Percentiles rank a stretch among this genome's conserved stretches.
Evolutionary conservation across 2,113 vertebrate genomes (phyloP).

Genomic region (Colossoma macropomum): DNA sequence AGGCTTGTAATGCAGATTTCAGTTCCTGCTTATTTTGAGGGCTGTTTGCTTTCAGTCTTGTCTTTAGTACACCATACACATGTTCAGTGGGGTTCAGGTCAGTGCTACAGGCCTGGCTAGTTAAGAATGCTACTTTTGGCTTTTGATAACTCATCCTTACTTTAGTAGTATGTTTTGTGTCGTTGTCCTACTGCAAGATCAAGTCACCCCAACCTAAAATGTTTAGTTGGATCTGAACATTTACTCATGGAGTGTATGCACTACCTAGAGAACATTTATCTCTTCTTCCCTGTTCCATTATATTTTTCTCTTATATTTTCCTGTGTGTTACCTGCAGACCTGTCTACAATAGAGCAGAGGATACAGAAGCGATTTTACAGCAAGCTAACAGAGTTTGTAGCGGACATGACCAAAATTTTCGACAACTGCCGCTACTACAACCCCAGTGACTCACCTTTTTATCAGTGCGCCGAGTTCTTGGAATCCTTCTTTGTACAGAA

Average conservation of each 20-base stretch:
- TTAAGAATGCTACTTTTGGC: no score
- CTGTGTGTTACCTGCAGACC: constrained; percentile 76
- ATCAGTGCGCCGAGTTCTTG: constrained; percentile 96
- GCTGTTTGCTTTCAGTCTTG: no score
- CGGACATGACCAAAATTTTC: constrained; percentile 99
- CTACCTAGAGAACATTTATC: not conserved
- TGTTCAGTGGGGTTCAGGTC: no score
- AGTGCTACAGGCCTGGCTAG: no score
- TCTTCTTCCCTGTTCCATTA: not conserved
- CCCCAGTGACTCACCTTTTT: constrained; percentile 97
- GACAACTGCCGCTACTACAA: constrained; percentile 99
- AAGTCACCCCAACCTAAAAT: no score
- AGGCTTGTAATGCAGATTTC: no score
- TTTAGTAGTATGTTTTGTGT: no score
- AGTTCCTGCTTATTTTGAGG: no score
- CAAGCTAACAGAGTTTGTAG: constrained; percentile 98
- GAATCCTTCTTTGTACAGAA: constrained; percentile 99
- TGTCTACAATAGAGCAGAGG: constrained; percentile 95
- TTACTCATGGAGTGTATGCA: not conserved
- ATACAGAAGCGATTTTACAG: constrained; percentile 94
- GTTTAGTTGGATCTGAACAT: no score
- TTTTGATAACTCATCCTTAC: no score
- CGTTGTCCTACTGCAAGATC: no score
- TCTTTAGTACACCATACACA: no score
- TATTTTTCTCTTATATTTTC: not conserved